Evolutionary conservation across 2,113 vertebrate species (phyloP), one percentile per base, ranked within the genome.

Genomic region (Alethe diademata): DNA sequence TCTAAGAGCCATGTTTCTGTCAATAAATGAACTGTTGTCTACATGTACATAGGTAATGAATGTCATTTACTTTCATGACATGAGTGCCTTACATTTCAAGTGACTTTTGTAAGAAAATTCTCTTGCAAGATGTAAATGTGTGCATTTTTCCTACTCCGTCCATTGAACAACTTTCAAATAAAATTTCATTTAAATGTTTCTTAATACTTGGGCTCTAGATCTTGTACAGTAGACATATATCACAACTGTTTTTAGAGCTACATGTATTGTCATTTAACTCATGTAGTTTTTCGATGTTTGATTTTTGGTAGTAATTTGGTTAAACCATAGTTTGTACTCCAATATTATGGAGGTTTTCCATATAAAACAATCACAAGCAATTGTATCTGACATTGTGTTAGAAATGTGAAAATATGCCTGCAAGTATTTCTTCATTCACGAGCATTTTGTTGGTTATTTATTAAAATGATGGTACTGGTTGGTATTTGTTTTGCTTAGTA

Each of bases 41-140:
- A 54, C 42, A 47, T 0, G 0, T 35, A 42, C 2, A 0, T 24
- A 38, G 20, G 9, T 78, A 74, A 64, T 47, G n/a, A 89, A 60
- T 60, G 17, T 10, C 2, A 18, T 65, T 91, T 6, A 0, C 10
- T 87, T 78, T 88, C 33, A 48, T 17, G 12, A 7, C n/a, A 12
- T 35, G 33, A 62, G 0, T 61, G 25, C 31, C 25, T 85, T 24
- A 33, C 33, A 13, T 74, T 89, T 92, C 60, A 71, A 70, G 25
- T 58, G 0, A 24, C 20, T 84, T 81, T 15, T 54, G 5, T 67
- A 88, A 82, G 62, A 66, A 80, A 65, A 74, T 38, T 62, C 15
- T 81, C 23, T 78, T 67, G 24, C 23, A 84, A 64, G 54, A 33
- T 47, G 26, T 84, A 47, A 45, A 58, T 0, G 0, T n/a, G 4